Base-by-base conservation (phyloP, 1,140 invertebrate species). In the Elysia chlorotica region DNA sequence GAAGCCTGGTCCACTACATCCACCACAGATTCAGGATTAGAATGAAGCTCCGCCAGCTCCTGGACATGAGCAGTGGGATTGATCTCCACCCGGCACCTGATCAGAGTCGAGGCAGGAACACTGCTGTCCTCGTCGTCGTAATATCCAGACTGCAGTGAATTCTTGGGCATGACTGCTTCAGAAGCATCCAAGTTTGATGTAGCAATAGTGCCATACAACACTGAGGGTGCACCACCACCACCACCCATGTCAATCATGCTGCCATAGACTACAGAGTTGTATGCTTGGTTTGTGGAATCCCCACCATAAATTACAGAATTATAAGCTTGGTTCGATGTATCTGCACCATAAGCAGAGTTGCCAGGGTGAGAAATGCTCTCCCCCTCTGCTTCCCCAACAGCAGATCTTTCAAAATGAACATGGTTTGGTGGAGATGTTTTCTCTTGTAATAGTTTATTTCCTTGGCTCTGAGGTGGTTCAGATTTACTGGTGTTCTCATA, bases 401-500 rank as follows among this genome's bases (percentile, higher is more conserved):
- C n/a, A n/a, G n/a, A n/a, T n/a, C n/a, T n/a, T n/a, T 63, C 37
- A 71, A 71, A 71, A 53, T 71, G 69, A 23, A 71, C 69, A 63
- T 38, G 69, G 38, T 70, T 70, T 5, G 33, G 2, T 4, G 31
- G n/a, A n/a, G 41, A 19, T 2, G 21, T 19, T 25, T n/a, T 36
- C 21, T 71, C 10, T 28, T 54, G 2, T 2, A 23, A 35, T 19
- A 56, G 54, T 54, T 28, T 56, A 25, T 66, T 38, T n/a, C n/a
- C n/a, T 25, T 38, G 2, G n/a, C 21, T 23, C 23, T 23, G 36
- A 28, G 2, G 21, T 33, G 5, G 2, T 5, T 21, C 3, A 30
- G n/a, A 37, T n/a, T n/a, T n/a, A n/a, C n/a, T n/a, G n/a, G 37
- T 63, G 28, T 62, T 71, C 33, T 71, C 69, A 71, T 71, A 63